Conservation (phyloP, 2,113 vertebrate genomes). For the Eulemur macaco region DNA sequence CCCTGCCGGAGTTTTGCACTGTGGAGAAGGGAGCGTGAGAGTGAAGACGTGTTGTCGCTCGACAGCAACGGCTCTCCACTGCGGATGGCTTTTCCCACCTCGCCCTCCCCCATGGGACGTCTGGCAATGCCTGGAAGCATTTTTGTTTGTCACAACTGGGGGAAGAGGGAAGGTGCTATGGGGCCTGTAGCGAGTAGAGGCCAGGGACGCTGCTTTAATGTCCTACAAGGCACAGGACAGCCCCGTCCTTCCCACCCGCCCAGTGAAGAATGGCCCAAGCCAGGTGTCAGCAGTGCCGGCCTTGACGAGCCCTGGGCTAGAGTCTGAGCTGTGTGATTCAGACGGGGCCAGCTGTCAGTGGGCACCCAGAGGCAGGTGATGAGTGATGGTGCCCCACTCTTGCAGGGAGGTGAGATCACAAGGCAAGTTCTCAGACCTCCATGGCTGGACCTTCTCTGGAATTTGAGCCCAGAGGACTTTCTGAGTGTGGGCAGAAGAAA, state of each 20-base stretch:
- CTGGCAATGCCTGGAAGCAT: not conserved
- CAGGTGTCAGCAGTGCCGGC: rapidly evolving
- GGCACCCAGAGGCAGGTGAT: not conserved
- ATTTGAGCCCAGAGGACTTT: not conserved
- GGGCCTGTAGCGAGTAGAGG: not conserved
- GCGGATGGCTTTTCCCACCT: not conserved
- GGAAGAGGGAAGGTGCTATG: too few relatives aligned
- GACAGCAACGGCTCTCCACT: not conserved
- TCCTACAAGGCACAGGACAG: rapidly evolving
- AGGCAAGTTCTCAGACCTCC: not conserved
- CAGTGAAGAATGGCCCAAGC: not conserved
- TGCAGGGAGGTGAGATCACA: not conserved
- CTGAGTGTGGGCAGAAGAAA: not conserved
- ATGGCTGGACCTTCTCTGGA: not conserved
- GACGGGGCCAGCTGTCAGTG: not conserved
- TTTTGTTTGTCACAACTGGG: not conserved
- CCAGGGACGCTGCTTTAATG: not conserved
- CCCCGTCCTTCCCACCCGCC: not conserved
- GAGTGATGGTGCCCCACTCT: not conserved
- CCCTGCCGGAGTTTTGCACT: not conserved
- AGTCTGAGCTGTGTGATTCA: not conserved
- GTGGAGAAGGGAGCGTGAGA: not conserved
- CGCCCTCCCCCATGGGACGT: not conserved
- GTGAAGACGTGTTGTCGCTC: not conserved
- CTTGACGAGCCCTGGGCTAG: not conserved